These are phyloP conservation scores for Battus philenor DNA, from an alignment of 1,140 invertebrate genomes.

Conservation along the genomic window DNA sequence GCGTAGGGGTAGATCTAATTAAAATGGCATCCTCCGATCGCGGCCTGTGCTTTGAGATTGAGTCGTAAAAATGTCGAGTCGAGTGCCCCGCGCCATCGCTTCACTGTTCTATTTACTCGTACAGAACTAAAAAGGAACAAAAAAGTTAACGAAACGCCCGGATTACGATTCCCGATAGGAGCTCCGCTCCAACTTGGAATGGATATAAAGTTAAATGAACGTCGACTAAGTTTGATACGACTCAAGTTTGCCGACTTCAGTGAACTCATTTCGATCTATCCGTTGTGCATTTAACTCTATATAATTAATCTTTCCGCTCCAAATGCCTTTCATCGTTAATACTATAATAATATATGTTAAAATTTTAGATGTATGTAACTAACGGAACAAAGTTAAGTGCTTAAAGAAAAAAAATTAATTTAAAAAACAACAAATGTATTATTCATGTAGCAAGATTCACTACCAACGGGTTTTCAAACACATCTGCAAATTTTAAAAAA, in stretches of 20 bases:
- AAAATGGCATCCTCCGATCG: slow-evolving; percentile 45
- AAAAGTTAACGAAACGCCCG: slow-evolving; percentile 34
- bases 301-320: slow-evolving; percentile 9
- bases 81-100: slow-evolving; percentile 56
- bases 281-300: slow-evolving; percentile 9
- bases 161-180: slow-evolving; percentile 42
- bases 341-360: slow-evolving; percentile 21
- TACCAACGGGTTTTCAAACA: no score
- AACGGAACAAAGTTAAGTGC: no score
- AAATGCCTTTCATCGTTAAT: not conserved
- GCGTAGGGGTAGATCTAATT: slow-evolving; percentile 41
- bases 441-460: no score
- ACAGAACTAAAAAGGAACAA: slow-evolving; percentile 48
- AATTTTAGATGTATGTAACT: no score
- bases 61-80: slow-evolving; percentile 70
- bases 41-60: slow-evolving; percentile 63
- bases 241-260: slow-evolving; percentile 35
- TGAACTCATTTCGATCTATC: slow-evolving; percentile 15
- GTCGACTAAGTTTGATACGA: slow-evolving; percentile 33
- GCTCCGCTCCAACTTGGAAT: slow-evolving; percentile 31
- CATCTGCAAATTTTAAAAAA: no score
- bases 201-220: slow-evolving; percentile 44
- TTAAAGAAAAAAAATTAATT: no score
- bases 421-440: no score
- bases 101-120: slow-evolving; percentile 55